These are phyloP conservation scores for Urocyon cinereoargenteus DNA, from an alignment of 2,797 vertebrate species.

Conservation along the genomic window DNA sequence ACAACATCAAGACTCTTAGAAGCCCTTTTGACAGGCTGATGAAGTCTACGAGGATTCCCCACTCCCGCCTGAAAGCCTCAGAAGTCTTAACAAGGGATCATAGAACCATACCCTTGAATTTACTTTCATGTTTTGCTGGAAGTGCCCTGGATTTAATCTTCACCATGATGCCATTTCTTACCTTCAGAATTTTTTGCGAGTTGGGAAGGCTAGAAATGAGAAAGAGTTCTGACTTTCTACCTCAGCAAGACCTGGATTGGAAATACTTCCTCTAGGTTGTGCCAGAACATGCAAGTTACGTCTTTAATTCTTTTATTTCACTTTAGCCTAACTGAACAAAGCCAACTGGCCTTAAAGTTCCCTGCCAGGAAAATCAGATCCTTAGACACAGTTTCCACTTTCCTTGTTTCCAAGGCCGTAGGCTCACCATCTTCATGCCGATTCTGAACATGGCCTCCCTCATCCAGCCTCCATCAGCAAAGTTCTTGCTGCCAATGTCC, in stretches of 20 bases:
- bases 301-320: not conserved
- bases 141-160: not conserved
- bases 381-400: not conserved
- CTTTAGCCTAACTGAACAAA: not conserved
- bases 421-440: not conserved
- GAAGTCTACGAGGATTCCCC: accelerated
- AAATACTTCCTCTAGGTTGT: not conserved
- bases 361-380: not conserved
- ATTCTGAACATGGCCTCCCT: not conserved
- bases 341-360: not conserved
- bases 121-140: not conserved
- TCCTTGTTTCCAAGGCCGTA: accelerated
- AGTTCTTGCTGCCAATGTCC: not conserved
- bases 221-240: not conserved
- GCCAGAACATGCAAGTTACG: not conserved
- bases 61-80: not conserved
- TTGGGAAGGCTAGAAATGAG: not conserved
- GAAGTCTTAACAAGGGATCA: not conserved
- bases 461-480: not conserved
- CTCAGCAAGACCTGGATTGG: not conserved
- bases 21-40: not conserved
- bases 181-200: not conserved
- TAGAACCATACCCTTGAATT: not conserved
- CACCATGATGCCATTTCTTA: not conserved
- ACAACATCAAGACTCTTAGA: not conserved